These are phyloP conservation scores for Taurulus bubalis DNA, from an alignment of 2,113 vertebrate species.

Conservation along the genomic window DNA sequence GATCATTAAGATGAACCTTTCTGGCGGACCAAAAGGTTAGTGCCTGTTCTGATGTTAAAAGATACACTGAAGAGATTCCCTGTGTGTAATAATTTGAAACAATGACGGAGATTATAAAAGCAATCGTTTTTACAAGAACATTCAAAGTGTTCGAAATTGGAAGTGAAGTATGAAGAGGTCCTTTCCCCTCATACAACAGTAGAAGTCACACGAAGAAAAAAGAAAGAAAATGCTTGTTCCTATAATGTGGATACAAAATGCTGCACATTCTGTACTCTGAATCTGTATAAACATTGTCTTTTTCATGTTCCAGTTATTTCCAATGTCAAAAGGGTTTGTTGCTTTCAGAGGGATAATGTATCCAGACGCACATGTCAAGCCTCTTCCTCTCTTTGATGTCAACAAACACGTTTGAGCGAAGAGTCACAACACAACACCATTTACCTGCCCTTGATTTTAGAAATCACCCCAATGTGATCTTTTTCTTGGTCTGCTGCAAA, in stretches of 20 bases:
- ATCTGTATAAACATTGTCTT: conserved; percentile 78
- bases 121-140: conserved; percentile 63
- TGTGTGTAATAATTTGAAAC: conserved; percentile 50
- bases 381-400: conserved; percentile 72
- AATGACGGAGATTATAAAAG: conserved; percentile 59
- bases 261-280: conserved; percentile 75
- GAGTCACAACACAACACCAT: conserved; percentile 54
- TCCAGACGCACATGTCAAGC: conserved; percentile 71
- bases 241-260: conserved; percentile 70
- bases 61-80: conserved; percentile 51
- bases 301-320: conserved; percentile 77
- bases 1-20: conserved; percentile 36
- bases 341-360: conserved; percentile 65
- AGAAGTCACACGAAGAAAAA: conserved; percentile 33
- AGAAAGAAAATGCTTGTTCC: conserved; percentile 63
- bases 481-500: conserved; percentile 43
- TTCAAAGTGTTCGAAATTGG: conserved; percentile 45
- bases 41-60: conserved; percentile 55
- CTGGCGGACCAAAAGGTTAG: conserved; percentile 62
- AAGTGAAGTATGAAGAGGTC: conserved; percentile 33
- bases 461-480: conserved; percentile 54
- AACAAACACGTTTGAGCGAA: conserved; percentile 59
- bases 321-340: conserved; percentile 74
- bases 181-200: conserved; percentile 36
- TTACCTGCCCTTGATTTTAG: conserved; percentile 69